phyloP scores from a whole-genome alignment of 2,888 invertebrate species.

The Aplocera efformata region DNA sequence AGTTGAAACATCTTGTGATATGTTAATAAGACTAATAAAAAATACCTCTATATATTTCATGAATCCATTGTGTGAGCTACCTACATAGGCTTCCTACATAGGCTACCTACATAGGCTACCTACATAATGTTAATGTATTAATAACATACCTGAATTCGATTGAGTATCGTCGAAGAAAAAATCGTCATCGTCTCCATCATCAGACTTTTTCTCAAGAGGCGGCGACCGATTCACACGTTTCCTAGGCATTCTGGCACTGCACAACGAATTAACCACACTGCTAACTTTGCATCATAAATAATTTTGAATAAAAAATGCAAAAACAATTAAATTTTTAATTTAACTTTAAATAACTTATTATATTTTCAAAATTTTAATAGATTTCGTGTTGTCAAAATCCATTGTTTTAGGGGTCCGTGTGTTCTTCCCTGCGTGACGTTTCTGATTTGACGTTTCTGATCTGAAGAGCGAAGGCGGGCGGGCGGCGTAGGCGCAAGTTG shows the following conservation, averaged over 20 bases:
- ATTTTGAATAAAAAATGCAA: neutral
- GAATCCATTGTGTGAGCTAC: no score
- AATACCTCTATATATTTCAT: no score
- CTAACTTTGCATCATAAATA: conserved; percentile 33
- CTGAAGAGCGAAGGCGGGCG: conserved; percentile 60
- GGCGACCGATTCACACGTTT: conserved; percentile 61
- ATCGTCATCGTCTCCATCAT: conserved; percentile 68
- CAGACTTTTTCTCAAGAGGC: conserved; percentile 54
- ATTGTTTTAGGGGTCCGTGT: conserved; percentile 29
- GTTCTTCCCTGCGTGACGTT: conserved; percentile 48
- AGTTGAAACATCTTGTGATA: no score
- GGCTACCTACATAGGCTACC: no score
- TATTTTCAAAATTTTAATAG: no score
- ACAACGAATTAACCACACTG: conserved; percentile 32
- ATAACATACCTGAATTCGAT: conserved; percentile 61
- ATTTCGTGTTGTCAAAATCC: conserved; percentile 6
- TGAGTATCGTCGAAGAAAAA: conserved; percentile 71
- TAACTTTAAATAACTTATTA: no score
- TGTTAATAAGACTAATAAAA: no score
- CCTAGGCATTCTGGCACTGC: conserved; percentile 60
- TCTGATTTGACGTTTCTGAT: conserved; percentile 57
- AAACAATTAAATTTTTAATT: neutral
- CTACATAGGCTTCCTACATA: no score
- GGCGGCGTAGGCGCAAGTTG: conserved; percentile 55
- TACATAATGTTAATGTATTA: no score